Base-by-base conservation (phyloP, 2,113 vertebrate genomes). In the Amblyopsis rosae region DNA sequence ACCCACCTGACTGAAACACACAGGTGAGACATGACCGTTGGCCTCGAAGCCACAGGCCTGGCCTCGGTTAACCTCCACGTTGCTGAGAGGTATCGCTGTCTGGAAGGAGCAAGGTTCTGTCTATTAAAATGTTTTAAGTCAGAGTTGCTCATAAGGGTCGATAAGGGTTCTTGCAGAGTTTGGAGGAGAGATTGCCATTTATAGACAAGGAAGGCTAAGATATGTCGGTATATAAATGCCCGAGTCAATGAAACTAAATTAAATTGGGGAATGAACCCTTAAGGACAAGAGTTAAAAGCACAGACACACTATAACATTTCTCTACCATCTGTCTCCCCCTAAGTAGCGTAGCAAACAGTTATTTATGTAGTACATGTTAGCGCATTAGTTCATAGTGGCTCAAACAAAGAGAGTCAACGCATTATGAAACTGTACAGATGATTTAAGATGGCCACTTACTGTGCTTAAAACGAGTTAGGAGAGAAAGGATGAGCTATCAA, bases 1-100 rank as follows among this genome's bases (percentile, higher is more conserved):
- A 70, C 62, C 41, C 67, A 75, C 61, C 73, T 60, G 67, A 70
- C 75, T 75, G 67, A 73, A 54, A 69, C 69, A 62, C 62, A 51
- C 56, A 69, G 72, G 16, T 71, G 26, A 54, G 70, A 80, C 77
- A 73, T 83, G 82, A 86, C 63, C 65, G 84, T 85, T 80, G 82
- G 79, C 3, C 50, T 19, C 62, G 10, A 53, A 77, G 63, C 50
- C 76, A 76, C 32, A 26, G 19, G 72, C 35, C 15, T 55, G 78
- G 75, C 82, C 80, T 59, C 47, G 13, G 60, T 75, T 84, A 75
- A 71, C 78, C 74, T 71, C 59, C 3, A 46, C 66, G 62, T 17
- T 59, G 65, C 70, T 72, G 49, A 51, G 58, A 7, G 35, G 1
- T 12, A 70, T 76, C 50, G 69, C 59, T 69, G 9, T 59, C 15